Percentiles rank a stretch among this genome's conserved stretches.
These are phyloP conservation scores for Aethina tumida DNA, from an alignment of 1,140 invertebrate species.

Conservation along the genomic window DNA sequence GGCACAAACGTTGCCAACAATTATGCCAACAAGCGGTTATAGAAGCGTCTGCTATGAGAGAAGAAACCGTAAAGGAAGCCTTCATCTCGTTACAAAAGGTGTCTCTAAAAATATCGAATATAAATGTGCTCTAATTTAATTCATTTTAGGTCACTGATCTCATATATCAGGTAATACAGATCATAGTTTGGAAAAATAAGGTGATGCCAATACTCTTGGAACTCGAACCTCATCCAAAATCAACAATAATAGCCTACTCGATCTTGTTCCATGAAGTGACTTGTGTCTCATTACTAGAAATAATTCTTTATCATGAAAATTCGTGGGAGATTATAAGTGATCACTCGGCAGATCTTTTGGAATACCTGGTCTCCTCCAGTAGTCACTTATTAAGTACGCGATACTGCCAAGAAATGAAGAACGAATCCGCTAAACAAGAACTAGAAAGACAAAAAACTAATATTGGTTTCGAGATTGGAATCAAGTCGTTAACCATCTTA, in stretches of 20 bases:
- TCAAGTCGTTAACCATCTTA: constrained; percentile 60
- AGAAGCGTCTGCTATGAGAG: constrained; percentile 53
- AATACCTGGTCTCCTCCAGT: constrained; percentile 40
- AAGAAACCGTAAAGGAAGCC: constrained; percentile 64
- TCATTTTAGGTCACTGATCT: constrained; percentile 51
- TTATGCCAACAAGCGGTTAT: constrained; percentile 69
- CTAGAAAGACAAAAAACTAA: constrained; percentile 51
- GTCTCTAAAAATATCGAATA: constrained; percentile 11
- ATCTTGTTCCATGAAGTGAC: constrained; percentile 35
- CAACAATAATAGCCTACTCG: constrained; percentile 63
- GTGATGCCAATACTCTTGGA: constrained; percentile 61
- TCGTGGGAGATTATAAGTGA: constrained; percentile 58
- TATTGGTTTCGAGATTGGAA: constrained; percentile 59
- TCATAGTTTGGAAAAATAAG: constrained; percentile 66
- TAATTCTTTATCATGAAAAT: constrained; percentile 62
- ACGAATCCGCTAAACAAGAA: constrained; percentile 44
- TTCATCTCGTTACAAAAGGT: constrained; percentile 55
- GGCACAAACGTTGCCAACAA: constrained; percentile 63
- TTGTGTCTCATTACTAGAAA: constrained; percentile 59
- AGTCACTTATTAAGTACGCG: not conserved
- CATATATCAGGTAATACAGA: constrained; percentile 65
- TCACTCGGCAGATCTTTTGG: constrained; percentile 57
- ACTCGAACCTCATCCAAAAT: constrained; percentile 48
- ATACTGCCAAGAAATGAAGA: constrained; percentile 7
- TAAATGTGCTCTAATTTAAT: constrained; percentile 7